Conservation (phyloP, 2,888 invertebrate species). For the Empis stercorea region DNA sequence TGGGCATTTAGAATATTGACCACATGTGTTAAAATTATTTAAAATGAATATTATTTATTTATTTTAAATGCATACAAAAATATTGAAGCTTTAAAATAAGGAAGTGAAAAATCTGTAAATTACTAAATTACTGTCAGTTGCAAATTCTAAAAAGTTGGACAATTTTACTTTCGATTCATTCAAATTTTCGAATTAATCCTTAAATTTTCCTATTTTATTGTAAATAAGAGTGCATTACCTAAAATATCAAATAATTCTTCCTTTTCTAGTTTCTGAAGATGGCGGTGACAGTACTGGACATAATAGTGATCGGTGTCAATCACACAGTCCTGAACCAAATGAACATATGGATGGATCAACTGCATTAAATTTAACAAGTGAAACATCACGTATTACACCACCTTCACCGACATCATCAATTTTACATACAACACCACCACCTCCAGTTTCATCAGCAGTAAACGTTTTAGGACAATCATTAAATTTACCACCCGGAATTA, state of each 20-base stretch:
- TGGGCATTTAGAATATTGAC: background rate
- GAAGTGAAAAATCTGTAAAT: no score
- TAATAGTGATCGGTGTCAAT: constrained; percentile 33
- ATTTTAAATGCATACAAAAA: no score
- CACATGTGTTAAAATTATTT: constrained; percentile 5
- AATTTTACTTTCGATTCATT: no score
- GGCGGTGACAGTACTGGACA: constrained; percentile 32
- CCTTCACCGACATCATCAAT: constrained; percentile 25
- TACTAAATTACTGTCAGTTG: no score
- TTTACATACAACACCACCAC: constrained; percentile 14
- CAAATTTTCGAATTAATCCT: no score
- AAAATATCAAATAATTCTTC: background rate
- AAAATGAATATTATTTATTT: background rate
- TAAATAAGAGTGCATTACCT: no score
- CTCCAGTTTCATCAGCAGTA: background rate
- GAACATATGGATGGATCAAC: constrained; percentile 22
- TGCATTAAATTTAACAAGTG: constrained; percentile 31
- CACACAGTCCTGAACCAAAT: constrained; percentile 26
- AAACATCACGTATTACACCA: constrained; percentile 29
- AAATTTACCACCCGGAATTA: constrained; percentile 13
- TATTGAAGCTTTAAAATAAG: no score
- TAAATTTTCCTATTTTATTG: no score
- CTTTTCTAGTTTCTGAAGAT: constrained; percentile 30
- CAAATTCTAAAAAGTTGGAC: no score
- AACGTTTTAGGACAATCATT: constrained; percentile 8